Base-by-base conservation (phyloP, 2,888 invertebrate genomes). In the Nineta flava region DNA sequence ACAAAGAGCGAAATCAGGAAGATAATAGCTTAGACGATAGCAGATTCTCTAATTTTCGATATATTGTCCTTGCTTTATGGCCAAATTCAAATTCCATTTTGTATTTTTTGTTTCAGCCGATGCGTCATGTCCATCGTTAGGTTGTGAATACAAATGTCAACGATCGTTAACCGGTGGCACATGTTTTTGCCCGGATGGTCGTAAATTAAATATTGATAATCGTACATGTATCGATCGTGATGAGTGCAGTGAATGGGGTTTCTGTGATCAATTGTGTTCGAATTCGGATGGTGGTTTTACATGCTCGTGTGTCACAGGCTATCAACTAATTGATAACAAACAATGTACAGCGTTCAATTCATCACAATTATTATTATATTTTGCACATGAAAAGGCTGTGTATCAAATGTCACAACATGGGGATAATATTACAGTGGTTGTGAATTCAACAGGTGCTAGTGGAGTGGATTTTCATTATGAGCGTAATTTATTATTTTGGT, bases 211-310 rank as follows among this genome's bases (percentile, higher is more conserved):
- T 1, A 68, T 82, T 5, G 86, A 90, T 63, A 88, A 90, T 62
- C 75, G 83, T 57, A 86, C 87, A 3, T 97, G 97, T 65, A 75
- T 80, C 35, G 97, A 99, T 71, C 77, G 87, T 57, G 83, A 97
- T 69, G 96, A 97, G 67, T 92, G 92, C 66, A 66, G 73, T 44
- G 88, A 90, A 67, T 92, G 91, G 91, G 91, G 91, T 40, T 87
- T 78, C 66, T 99, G 97, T 66, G 94, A 96, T 63, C 99, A 99
- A 67, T 73, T 85, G 31, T 99, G 99, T 65, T 77, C 80, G 52
- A 96, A 97, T 65, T 83, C 82, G 0, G 83, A 83, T 1, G 93
- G 84, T 40, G 80, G 88, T 9, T 96, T 85, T 68, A 72, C 67
- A 40, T 96, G 96, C 66, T 76, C 80, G 13, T 96, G 95, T 64